phyloP scores from a whole-genome alignment of 37 sponge, comb jelly and placozoan species.

The Hormiphora californensis region DNA sequence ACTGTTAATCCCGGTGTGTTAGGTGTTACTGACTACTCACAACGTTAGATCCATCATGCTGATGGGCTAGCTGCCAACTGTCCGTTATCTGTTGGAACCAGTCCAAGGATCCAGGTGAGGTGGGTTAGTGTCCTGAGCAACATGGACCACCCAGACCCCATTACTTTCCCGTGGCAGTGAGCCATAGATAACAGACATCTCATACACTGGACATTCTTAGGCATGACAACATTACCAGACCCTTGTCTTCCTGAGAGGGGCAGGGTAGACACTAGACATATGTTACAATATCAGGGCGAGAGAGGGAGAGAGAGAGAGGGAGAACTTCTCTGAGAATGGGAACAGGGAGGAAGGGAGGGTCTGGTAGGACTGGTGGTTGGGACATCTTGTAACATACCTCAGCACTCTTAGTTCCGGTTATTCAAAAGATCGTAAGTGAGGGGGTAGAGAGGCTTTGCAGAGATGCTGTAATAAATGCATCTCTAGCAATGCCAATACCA shows the following conservation, averaged over 20 bases:
- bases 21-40: background rate
- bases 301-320: constrained; percentile 56
- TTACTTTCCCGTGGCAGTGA: constrained; percentile 74
- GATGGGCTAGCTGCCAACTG: constrained; percentile 7
- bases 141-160: constrained; percentile 76
- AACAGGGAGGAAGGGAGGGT: background rate
- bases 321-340: background rate
- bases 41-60: constrained; percentile 8
- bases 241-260: constrained; percentile 21
- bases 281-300: no score
- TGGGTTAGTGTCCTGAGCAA: constrained; percentile 72
- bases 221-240: constrained; percentile 44
- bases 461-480: constrained; percentile 81
- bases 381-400: background rate
- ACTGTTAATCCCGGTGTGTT: background rate
- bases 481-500: constrained; percentile 65
- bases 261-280: background rate
- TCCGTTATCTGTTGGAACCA: constrained; percentile 55
- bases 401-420: constrained; percentile 50
- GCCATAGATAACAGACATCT: constrained; percentile 69
- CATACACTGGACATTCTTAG: constrained; percentile 88
- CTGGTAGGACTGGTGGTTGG: background rate
- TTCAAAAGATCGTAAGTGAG: no score
- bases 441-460: constrained; percentile 85
- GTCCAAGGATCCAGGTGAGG: constrained; percentile 57